These are phyloP conservation scores for Cetonia aurata DNA, from an alignment of 2,888 invertebrate species.

Conservation along the genomic window DNA sequence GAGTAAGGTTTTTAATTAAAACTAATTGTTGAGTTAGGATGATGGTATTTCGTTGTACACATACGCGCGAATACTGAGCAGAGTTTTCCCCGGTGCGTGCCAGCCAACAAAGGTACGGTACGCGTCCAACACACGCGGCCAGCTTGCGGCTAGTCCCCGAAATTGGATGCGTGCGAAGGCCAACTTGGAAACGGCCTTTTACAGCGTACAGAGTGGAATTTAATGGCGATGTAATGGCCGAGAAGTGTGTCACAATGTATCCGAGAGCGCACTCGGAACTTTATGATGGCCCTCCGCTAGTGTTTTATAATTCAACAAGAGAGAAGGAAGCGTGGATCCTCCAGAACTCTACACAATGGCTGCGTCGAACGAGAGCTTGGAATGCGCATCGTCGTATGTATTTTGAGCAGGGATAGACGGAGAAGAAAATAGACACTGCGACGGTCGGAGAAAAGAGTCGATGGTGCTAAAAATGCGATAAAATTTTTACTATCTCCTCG, in stretches of 20 bases:
- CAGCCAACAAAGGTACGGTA: conserved; percentile 12
- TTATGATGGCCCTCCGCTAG: conserved; percentile 52
- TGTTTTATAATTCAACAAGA: conserved; percentile 57
- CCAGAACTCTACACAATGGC: conserved; percentile 53
- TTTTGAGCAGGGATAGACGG: conserved; percentile 19
- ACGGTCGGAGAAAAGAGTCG: conserved; percentile 10
- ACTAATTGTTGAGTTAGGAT: conserved; percentile 39
- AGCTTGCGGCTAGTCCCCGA: conserved; percentile 23
- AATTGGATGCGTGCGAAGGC: conserved; percentile 50
- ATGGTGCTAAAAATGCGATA: conserved; percentile 27
- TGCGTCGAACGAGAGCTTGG: conserved; percentile 43
- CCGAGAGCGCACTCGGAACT: conserved; percentile 52
- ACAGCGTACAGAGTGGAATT: conserved; percentile 50
- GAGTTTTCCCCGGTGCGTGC: conserved; percentile 13
- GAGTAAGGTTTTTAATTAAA: conserved; percentile 37
- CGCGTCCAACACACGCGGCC: background rate
- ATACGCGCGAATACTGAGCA: conserved; percentile 13
- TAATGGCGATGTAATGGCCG: conserved; percentile 56
- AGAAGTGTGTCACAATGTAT: conserved; percentile 55
- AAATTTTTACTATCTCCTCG: conserved; percentile 24
- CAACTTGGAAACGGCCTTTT: conserved; percentile 47
- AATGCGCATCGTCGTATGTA: conserved; percentile 31
- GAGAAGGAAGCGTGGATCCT: conserved; percentile 45
- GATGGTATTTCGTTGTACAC: conserved; percentile 19
- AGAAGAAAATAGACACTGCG: conserved; percentile 3